Conservation (phyloP, 2,113 vertebrate genomes). For the Tylochromis polylepis region DNA sequence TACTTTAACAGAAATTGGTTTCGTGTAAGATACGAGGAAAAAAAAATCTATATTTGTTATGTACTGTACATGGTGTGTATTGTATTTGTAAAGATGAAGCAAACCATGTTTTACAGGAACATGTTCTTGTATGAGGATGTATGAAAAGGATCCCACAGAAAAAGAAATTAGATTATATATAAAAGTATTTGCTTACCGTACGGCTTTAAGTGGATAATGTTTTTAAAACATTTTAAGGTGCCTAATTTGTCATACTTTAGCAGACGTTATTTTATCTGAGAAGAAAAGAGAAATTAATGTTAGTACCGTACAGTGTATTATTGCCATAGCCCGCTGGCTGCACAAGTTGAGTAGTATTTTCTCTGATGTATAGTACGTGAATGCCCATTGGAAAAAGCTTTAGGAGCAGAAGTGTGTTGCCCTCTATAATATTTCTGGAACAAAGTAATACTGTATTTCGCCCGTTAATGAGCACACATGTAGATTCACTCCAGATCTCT, state of each 20-base stretch:
- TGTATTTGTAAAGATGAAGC: slow-evolving; percentile 73
- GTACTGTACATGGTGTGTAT: slow-evolving; percentile 74
- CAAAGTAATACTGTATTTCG: slow-evolving; percentile 54
- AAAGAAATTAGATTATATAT: slow-evolving; percentile 72
- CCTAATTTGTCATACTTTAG: slow-evolving; percentile 71
- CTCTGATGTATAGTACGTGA: slow-evolving; percentile 67
- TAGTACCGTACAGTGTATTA: slow-evolving; percentile 66
- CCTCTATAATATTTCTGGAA: slow-evolving; percentile 57
- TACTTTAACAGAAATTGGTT: slow-evolving; percentile 58
- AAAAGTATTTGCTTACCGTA: slow-evolving; percentile 71
- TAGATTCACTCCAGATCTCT: slow-evolving; percentile 58
- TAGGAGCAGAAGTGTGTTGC: slow-evolving; percentile 67
- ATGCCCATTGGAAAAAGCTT: slow-evolving; percentile 64
- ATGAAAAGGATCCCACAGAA: slow-evolving; percentile 45
- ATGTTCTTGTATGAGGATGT: slow-evolving; percentile 56
- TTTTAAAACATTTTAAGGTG: slow-evolving; percentile 72
- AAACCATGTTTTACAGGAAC: slow-evolving; percentile 66
- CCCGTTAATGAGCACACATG: slow-evolving; percentile 60
- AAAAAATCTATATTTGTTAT: slow-evolving; percentile 73
- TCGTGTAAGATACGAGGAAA: slow-evolving; percentile 50
- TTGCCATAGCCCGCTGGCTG: slow-evolving; percentile 70
- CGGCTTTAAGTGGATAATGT: slow-evolving; percentile 72
- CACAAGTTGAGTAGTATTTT: slow-evolving; percentile 70
- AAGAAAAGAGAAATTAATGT: slow-evolving; percentile 64
- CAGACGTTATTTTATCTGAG: slow-evolving; percentile 65